Evolutionary conservation across 1,140 invertebrate species (phyloP), one percentile per base, ranked within the genome.

Genomic region (Drosophila ficusphila): DNA sequence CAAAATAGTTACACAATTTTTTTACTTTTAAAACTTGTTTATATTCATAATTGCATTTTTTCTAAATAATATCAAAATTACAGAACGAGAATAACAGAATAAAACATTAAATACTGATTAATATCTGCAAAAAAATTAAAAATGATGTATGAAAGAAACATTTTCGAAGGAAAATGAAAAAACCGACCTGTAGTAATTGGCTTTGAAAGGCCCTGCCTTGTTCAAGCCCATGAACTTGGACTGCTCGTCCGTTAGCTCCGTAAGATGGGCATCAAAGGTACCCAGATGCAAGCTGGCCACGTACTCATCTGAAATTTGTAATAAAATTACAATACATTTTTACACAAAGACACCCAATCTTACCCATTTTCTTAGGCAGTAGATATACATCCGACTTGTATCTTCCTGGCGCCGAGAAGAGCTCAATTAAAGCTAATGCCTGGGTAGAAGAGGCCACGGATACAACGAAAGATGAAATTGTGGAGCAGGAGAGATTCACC

Each of bases 311-410:
- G 14, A 1, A 34, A 57, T 21, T 4, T 8, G 2, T 1, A 16
- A 27, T 33, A 11, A 23, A 9, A 65, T 27, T 21, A 4, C 11
- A 1, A 14, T 21, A 14, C 1, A 25, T 2, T 16, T 9, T 0
- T 5, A 4, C 0, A n/a, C 3, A n/a, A 5, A 18, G 4, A 14
- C 16, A 11, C n/a, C 5, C 4, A 12, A 52, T 19, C 53, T 79
- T 92, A 97, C 96, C 97, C 98, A 99, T 99, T 93, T 99, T 99
- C 93, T 99, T 99, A 51, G 98, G 98, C 73, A 99, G 92, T 46
- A 99, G 93, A 92, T 99, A 99, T 41, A 99, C 98, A 92, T 99
- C 98, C 54, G 96, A 96, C 92, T 99, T 99, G 91, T 99, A 99
- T 69, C 98, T 94, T 44, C 97, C 97, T 14, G 94, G 92, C 8